These are phyloP conservation scores for Mesoligia furuncula DNA, from an alignment of 2,888 invertebrate species.

Conservation along the genomic window DNA sequence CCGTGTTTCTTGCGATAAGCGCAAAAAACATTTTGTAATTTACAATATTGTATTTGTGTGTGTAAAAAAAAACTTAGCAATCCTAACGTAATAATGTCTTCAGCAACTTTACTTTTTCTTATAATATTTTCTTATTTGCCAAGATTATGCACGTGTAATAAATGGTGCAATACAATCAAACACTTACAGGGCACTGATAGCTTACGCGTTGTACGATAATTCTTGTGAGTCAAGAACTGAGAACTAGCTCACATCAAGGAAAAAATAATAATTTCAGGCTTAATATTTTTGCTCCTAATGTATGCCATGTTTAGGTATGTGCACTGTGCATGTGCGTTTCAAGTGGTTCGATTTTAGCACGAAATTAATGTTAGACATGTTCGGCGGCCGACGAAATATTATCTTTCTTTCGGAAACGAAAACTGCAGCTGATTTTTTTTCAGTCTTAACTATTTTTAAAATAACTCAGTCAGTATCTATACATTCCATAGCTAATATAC, in stretches of 20 bases:
- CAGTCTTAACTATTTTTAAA: background rate
- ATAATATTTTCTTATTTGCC: background rate
- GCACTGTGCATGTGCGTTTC: too few species aligned
- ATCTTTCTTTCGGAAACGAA: background rate
- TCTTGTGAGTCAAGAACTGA: background rate
- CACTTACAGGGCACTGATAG: constrained; percentile 22
- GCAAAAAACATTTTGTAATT: background rate
- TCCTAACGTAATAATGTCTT: background rate
- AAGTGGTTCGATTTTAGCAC: background rate
- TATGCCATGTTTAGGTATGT: background rate
- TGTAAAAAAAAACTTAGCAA: background rate
- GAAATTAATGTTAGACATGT: background rate
- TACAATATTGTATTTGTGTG: background rate
- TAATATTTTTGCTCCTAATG: too few species aligned
- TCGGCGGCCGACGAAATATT: background rate
- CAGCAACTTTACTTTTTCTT: background rate
- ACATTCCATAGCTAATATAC: too few species aligned
- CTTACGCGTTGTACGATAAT: constrained; percentile 14
- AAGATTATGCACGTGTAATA: background rate
- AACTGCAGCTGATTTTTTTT: background rate
- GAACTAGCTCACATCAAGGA: background rate
- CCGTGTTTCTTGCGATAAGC: background rate
- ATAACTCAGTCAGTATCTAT: background rate
- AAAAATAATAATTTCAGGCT: background rate
- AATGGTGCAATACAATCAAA: background rate